Conservation (phyloP, 2,797 vertebrate genomes). For the Rhodeus uyekii region DNA sequence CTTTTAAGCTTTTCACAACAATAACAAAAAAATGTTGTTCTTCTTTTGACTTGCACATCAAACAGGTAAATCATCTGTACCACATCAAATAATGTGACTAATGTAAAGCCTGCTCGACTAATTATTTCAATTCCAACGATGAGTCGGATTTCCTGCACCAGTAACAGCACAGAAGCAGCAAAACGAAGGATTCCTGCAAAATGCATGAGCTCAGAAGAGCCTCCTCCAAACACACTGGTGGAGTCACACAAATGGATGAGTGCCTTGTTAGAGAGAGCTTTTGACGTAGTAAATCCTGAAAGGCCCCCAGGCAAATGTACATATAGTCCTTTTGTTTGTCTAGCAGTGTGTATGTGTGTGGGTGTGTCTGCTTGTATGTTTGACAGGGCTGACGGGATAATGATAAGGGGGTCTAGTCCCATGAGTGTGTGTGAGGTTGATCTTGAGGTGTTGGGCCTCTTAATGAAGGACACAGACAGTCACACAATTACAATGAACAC, state of each 20-base stretch:
- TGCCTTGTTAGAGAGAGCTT: slow-evolving; percentile 18
- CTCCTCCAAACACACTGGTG: slow-evolving; percentile 11
- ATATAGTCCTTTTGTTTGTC: slow-evolving; percentile 8
- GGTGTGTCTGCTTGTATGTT: slow-evolving; percentile 32
- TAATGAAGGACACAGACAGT: slow-evolving; percentile 29
- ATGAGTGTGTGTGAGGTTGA: slow-evolving; percentile 27
- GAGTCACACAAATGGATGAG: slow-evolving; percentile 17
- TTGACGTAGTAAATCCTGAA: slow-evolving; percentile 10
- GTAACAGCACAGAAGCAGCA: not conserved
- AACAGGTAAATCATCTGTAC: not conserved
- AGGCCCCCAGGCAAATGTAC: slow-evolving; percentile 22
- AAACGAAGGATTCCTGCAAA: slow-evolving; percentile 55
- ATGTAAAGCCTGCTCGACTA: not conserved
- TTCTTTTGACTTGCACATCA: not conserved
- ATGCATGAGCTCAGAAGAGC: slow-evolving; percentile 25
- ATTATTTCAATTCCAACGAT: not conserved
- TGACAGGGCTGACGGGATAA: slow-evolving; percentile 36
- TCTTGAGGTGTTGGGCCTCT: slow-evolving; percentile 27
- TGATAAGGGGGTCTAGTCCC: slow-evolving; percentile 26
- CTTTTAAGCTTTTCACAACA: not conserved
- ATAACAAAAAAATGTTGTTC: not conserved
- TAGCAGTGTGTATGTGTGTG: slow-evolving; percentile 25
- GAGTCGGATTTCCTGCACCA: not conserved
- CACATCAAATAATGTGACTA: not conserved
- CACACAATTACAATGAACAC: not conserved